Base-by-base conservation (phyloP, 1,140 invertebrate genomes). In the Drosophila ironensis region DNA sequence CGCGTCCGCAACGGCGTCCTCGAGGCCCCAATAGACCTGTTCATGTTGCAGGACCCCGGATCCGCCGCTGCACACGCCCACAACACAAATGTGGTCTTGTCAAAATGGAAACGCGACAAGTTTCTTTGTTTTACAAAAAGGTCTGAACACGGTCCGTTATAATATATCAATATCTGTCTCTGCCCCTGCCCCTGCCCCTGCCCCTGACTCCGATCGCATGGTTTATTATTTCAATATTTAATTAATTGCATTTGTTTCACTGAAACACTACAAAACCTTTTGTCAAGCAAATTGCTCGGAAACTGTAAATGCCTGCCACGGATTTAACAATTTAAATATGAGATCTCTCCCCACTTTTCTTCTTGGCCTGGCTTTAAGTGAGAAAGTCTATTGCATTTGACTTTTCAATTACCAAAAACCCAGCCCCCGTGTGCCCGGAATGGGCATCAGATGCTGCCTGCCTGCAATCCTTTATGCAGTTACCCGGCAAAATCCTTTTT, bases 21-120 rank as follows among this genome's bases (percentile, higher is more conserved):
- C 69, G 53, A 48, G 66, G 44, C 67, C 57, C 54, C 56, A 72
- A 41, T 68, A 68, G 76, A 75, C 81, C 81, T 76, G 76, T 86
- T 74, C 66, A 70, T 70, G 66, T 64, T 67, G 30, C 61, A 44
- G 46, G 41, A 41, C 63, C 67, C 28, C 28, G 4, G 52, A 47
- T 41, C 50, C 53, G 54, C 53, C 57, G 45, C 59, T 46, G 41
- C 44, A 48, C 64, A 66, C 68, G 42, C 53, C 73, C 53, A 64
- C 70, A 52, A 47, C 68, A 50, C 61, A 64, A 72, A 72, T 63
- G 69, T 54, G 69, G 69, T 71, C 67, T 61, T 71, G 67, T 71
- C 67, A 71, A 60, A n/a, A 60, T 71, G 66, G 33, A 59, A 70
- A 60, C 67, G 67, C 66, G 66, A 70, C 66, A 70, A 66, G 52